Conservation (phyloP, 2,888 invertebrate species). For the Melikaiella ostensackeni region DNA sequence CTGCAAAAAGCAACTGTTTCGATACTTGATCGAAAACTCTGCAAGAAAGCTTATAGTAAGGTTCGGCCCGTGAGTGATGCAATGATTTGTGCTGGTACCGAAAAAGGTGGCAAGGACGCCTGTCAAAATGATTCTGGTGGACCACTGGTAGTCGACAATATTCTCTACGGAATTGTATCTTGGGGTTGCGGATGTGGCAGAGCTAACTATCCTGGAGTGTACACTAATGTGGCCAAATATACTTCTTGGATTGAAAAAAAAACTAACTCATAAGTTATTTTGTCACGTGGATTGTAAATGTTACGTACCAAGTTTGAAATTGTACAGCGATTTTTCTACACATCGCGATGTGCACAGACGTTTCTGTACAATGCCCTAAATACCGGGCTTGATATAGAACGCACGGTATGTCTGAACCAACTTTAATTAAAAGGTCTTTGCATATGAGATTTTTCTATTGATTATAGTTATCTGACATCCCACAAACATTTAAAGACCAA, state of each 20-base stretch:
- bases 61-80: conserved; percentile 64
- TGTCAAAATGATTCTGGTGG: conserved; percentile 73
- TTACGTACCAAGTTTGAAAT: no score
- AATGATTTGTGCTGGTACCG: conserved; percentile 68
- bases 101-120: conserved; percentile 60
- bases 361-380: no score
- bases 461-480: no score
- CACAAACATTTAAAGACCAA: no score
- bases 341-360: no score
- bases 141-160: conserved; percentile 64
- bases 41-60: conserved; percentile 75
- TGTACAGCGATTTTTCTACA: no score
- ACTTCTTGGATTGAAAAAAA: conserved; percentile 65
- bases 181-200: conserved; percentile 69
- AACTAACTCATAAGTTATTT: conserved; percentile 51
- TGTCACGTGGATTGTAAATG: no score
- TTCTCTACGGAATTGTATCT: conserved; percentile 71
- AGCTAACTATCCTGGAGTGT: conserved; percentile 71
- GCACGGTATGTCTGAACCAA: no score
- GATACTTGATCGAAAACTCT: conserved; percentile 75
- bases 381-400: no score
- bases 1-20: conserved; percentile 79
- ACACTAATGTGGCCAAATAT: conserved; percentile 67
- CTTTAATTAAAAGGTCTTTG: no score
- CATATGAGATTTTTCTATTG: no score